Conservation (phyloP, 2,113 vertebrate species). For the Ailurus styani region DNA sequence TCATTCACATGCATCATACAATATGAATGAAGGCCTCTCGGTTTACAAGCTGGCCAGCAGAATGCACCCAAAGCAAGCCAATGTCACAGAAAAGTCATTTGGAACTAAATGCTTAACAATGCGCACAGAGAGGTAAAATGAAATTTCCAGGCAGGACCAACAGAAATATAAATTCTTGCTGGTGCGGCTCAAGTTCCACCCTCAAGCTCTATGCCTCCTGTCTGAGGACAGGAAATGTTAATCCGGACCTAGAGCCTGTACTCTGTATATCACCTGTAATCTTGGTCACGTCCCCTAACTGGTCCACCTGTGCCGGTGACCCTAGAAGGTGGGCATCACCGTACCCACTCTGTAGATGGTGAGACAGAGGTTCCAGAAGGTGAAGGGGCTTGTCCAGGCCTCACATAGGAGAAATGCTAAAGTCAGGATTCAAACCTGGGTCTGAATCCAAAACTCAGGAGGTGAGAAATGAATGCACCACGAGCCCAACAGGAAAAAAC, state of each 20-base stretch:
- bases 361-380: not conserved
- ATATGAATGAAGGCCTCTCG: constrained; percentile 27
- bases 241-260: not conserved
- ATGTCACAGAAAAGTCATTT: not conserved
- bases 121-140: not conserved
- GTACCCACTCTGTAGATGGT: not conserved
- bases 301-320: not conserved
- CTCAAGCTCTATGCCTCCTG: not conserved
- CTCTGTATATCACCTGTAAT: fast-evolving
- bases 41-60: not conserved
- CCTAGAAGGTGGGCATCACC: fast-evolving
- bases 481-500: not conserved
- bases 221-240: fast-evolving
- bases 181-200: fast-evolving
- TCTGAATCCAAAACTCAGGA: not conserved
- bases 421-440: not conserved
- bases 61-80: not conserved
- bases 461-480: not conserved
- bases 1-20: constrained; percentile 52
- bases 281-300: not conserved
- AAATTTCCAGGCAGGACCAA: not conserved
- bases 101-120: not conserved
- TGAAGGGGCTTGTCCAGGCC: not conserved
- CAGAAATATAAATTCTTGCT: not conserved
- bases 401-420: not conserved